phyloP scores from a whole-genome alignment of 2,797 vertebrate species.

The Bufotes viridis region DNA sequence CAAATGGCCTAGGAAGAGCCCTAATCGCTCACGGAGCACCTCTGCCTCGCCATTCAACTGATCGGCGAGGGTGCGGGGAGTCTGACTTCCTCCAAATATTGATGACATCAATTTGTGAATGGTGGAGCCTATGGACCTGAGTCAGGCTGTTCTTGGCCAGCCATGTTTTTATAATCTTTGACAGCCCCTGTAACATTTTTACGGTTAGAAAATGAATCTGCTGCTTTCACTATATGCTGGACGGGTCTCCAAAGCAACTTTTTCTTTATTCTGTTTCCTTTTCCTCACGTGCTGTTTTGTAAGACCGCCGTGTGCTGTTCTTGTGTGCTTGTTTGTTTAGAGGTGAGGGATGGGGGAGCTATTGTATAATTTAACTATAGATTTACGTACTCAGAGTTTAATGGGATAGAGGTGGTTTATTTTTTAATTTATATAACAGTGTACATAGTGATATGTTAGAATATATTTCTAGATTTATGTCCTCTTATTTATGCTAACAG shows the following conservation, averaged over 20 bases:
- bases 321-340: constrained; percentile 10
- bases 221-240: constrained; percentile 53
- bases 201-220: constrained; percentile 24
- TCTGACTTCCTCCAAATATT: no score
- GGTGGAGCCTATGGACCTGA: no score
- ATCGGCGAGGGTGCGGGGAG: no score
- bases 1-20: no score
- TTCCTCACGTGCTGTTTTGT: constrained; percentile 7
- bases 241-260: constrained; percentile 49
- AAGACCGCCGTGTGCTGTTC: neutral
- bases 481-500: constrained; percentile 31
- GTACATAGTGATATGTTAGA: constrained; percentile 56
- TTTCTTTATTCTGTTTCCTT: neutral
- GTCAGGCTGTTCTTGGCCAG: no score
- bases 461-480: constrained; percentile 46
- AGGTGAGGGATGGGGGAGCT: neutral
- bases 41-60: no score
- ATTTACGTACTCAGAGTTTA: constrained; percentile 50
- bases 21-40: no score
- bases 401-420: constrained; percentile 57
- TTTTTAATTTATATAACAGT: constrained; percentile 61
- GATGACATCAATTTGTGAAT: no score
- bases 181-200: neutral
- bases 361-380: constrained; percentile 48
- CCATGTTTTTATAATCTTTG: neutral